A percentile compares a stretch with the other conserved stretches of the same genome.
Evolutionary conservation across 2,797 vertebrate species (phyloP).

Genomic region (Mareca strepera): DNA sequence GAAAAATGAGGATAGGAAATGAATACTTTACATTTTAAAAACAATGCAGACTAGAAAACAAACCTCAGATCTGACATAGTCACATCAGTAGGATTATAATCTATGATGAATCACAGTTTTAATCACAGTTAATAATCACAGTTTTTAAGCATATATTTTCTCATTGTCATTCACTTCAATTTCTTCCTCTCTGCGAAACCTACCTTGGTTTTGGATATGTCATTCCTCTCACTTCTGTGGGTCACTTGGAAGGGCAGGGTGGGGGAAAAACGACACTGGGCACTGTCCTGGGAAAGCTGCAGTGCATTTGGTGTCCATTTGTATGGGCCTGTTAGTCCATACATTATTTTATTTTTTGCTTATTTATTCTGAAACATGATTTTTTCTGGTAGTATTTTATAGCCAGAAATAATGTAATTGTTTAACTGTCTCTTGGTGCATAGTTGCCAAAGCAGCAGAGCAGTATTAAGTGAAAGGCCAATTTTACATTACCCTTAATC

Average conservation of each 20-base stretch:
- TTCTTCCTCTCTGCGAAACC: background rate
- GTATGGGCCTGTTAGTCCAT: background rate
- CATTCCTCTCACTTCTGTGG: background rate
- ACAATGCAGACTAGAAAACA: conserved; percentile 26
- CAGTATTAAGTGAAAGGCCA: background rate
- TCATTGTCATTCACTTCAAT: background rate
- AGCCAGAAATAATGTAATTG: background rate
- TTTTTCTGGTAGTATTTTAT: background rate
- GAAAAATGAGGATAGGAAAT: conserved; percentile 9
- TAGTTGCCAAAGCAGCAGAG: background rate
- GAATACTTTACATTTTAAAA: conserved; percentile 8
- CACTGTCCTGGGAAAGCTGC: background rate
- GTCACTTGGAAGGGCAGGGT: background rate
- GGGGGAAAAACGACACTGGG: fast-evolving
- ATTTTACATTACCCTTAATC: conserved; percentile 12
- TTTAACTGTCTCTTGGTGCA: background rate
- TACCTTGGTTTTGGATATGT: background rate
- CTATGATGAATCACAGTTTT: background rate
- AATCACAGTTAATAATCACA: background rate
- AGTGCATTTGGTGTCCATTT: background rate
- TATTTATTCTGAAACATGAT: background rate
- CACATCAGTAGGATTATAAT: background rate
- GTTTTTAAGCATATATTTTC: background rate
- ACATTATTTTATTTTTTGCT: background rate
- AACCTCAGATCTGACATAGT: background rate